A percentile compares a stretch with the other conserved stretches of the same genome.
These are phyloP conservation scores for Pygmarrhopalites habei DNA, from an alignment of 1,140 invertebrate genomes.

Conservation along the genomic window DNA sequence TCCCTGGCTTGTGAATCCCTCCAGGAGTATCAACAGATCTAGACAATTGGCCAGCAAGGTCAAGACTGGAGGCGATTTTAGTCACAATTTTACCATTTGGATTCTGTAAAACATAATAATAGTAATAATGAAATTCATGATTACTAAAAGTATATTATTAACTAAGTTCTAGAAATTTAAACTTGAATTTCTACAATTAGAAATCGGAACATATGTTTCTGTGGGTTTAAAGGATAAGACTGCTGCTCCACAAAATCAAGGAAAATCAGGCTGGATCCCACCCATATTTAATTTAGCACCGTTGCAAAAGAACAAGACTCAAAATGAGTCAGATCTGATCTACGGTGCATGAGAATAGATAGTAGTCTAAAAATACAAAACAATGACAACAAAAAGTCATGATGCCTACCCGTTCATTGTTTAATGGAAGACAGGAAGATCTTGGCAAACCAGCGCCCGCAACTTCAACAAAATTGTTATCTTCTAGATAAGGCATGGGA, in stretches of 20 bases:
- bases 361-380: too few relatives aligned
- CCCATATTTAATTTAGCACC: slow-evolving; percentile 16
- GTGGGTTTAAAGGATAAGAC: neutral
- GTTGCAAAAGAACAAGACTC: slow-evolving; percentile 16
- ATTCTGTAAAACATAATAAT: too few relatives aligned
- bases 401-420: too few relatives aligned
- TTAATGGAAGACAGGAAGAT: neutral
- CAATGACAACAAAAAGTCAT: too few relatives aligned
- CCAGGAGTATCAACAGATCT: too few relatives aligned
- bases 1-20: neutral
- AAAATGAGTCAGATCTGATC: slow-evolving; percentile 10
- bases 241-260: neutral
- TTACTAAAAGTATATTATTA: too few relatives aligned
- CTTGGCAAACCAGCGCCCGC: neutral
- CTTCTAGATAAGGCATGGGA: slow-evolving; percentile 15
- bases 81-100: too few relatives aligned
- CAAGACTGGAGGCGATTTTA: too few relatives aligned
- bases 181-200: slow-evolving; percentile 16
- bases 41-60: too few relatives aligned
- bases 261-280: slow-evolving; percentile 12
- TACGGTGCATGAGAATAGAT: slow-evolving; percentile 3
- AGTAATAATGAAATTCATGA: too few relatives aligned
- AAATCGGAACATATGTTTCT: slow-evolving; percentile 9
- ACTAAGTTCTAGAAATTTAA: too few relatives aligned
- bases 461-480: slow-evolving; percentile 1